Conservation (phyloP, 53 echinoderm and acorn worm genomes). For the Temnopleurus reevesii region DNA sequence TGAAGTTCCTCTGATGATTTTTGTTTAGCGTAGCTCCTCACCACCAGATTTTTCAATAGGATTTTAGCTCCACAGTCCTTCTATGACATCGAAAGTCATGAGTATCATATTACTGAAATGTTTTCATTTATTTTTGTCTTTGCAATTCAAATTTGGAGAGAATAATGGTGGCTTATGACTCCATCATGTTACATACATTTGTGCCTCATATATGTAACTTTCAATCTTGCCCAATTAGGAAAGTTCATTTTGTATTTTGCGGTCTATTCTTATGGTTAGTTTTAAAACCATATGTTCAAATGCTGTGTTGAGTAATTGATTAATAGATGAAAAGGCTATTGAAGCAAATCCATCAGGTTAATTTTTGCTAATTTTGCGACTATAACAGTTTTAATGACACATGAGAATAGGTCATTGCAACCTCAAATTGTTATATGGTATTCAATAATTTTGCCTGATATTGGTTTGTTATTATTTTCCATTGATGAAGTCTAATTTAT, state of each 20-base stretch:
- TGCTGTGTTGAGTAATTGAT: background rate
- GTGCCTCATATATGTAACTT: background rate
- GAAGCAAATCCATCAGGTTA: no score
- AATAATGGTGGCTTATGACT: background rate
- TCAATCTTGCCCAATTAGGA: background rate
- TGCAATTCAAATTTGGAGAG: background rate
- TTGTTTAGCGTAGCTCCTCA: background rate
- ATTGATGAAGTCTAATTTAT: no score
- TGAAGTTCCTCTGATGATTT: background rate
- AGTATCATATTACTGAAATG: background rate
- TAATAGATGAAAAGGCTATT: background rate
- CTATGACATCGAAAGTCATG: background rate
- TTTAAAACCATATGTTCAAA: background rate
- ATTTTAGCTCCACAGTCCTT: background rate
- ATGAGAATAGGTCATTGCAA: background rate
- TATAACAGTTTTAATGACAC: background rate
- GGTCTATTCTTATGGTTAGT: background rate
- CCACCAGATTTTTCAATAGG: background rate
- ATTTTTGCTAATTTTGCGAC: background rate
- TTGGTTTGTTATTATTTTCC: no score
- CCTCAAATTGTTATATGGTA: background rate
- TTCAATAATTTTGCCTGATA: no score
- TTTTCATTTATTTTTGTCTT: background rate
- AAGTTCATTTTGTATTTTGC: background rate
- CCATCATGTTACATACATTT: background rate